Evolutionary conservation across 2,113 vertebrate genomes (phyloP), one percentile per base, ranked within the genome.

Genomic region (Piliocolobus tephrosceles): DNA sequence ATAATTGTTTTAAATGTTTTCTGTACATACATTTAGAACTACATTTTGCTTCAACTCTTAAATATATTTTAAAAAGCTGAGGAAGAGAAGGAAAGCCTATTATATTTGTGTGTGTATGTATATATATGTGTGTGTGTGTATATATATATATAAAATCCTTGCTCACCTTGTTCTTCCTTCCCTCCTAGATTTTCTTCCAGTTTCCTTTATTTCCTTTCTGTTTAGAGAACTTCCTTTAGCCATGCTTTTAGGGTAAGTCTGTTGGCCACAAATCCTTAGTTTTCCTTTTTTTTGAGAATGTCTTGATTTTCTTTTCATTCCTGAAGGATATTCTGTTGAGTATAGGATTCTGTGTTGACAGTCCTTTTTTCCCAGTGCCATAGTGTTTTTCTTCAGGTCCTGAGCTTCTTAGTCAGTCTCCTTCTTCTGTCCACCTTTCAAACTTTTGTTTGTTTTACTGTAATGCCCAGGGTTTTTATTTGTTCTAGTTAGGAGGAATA

Each of bases 61-160:
- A 76, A 91, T 40, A 27, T 81, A 72, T 64, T 83, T 90, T 57
- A 76, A 89, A 94, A 79, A 88, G 81, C 11, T 86, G 82, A 72
- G 76, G 55, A 78, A 45, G 43, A 88, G 30, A 83, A 85, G 47
- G 38, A 81, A 86, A 75, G 17, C 13, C 47, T 50, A 11, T 68
- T 82, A 16, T 61, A 27, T 61, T 12, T 61, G 11, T 61, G 58
- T 61, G 10, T 61, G 10, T 64, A 11, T 64, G 27, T 30, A 7
- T 50, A 50, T 50, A 50, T 76, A 8, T 58, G 1, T 58, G 43
- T 43, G 43, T 61, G 3, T 58, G 1, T 58, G 0, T 58, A 5
- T 52, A 0, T 17, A 50, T 72, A 20, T 81, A 6, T n/a, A 6
- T n/a, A 55, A 55, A 32, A 40, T 66, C 35, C 3, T 75, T 85